phyloP scores from a whole-genome alignment of 2,113 vertebrate species.

The Ailuropoda melanoleuca region DNA sequence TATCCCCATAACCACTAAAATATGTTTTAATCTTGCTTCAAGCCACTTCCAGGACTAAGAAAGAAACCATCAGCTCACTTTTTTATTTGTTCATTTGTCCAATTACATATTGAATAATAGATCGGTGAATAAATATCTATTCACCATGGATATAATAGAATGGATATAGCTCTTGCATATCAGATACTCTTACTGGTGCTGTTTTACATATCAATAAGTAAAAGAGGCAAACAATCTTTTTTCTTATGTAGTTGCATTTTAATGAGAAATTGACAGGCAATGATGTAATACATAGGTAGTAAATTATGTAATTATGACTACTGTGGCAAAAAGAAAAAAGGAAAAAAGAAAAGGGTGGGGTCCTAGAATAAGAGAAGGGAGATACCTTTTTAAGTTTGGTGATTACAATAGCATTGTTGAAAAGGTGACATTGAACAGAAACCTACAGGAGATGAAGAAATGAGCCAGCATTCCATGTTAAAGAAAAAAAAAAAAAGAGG shows the following conservation, averaged over 20 bases:
- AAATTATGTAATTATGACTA: not conserved
- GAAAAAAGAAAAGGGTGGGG: not conserved
- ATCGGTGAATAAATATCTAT: not conserved
- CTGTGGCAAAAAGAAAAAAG: not conserved
- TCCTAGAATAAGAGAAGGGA: rapidly evolving
- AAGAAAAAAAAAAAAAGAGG: not conserved
- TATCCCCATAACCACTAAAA: not conserved
- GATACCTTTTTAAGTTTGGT: not conserved
- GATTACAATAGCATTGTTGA: not conserved
- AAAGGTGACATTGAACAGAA: not conserved
- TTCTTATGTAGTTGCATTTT: not conserved
- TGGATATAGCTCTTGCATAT: not conserved
- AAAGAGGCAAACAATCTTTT: not conserved
- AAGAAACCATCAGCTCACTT: not conserved
- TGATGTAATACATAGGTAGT: not conserved
- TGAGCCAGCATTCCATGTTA: not conserved
- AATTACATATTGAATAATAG: not conserved
- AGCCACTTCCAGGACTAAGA: not conserved
- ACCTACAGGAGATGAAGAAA: not conserved
- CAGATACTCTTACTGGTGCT: not conserved
- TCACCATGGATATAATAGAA: not conserved
- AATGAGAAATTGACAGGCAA: not conserved
- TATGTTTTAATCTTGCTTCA: not conserved
- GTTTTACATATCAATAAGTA: not conserved
- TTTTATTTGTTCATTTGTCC: not conserved